Conservation (phyloP, 2,113 vertebrate genomes). For the Leptobrachium leishanense region DNA sequence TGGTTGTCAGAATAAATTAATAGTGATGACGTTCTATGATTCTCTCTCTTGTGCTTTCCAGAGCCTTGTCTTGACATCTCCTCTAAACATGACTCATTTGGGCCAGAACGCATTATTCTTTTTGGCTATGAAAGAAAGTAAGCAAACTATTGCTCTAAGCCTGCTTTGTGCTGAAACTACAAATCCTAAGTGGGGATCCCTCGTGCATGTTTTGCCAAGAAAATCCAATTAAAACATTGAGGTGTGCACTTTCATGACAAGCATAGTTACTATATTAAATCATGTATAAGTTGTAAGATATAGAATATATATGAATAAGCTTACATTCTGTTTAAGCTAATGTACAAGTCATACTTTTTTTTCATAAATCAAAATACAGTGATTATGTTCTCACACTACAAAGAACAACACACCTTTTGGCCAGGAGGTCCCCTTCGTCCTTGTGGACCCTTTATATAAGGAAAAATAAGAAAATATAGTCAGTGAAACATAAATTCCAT, state of each 20-base stretch:
- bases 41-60: neutral
- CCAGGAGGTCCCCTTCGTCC: slow-evolving; percentile 61
- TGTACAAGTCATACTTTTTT: neutral
- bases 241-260: too few species aligned
- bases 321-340: neutral
- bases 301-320: neutral
- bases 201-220: neutral
- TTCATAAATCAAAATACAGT: neutral
- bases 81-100: neutral
- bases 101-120: slow-evolving; percentile 14
- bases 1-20: slow-evolving; percentile 13
- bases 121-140: slow-evolving; percentile 5
- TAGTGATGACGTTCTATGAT: neutral
- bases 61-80: slow-evolving; percentile 11
- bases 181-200: slow-evolving; percentile 3
- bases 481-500: neutral
- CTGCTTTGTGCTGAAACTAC: slow-evolving; percentile 7
- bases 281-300: neutral
- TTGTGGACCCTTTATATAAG: slow-evolving; percentile 56
- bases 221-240: neutral
- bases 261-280: neutral
- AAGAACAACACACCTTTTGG: slow-evolving; percentile 58
- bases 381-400: neutral
- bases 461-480: slow-evolving; percentile 18
- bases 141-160: neutral